Evolutionary conservation across 2,797 vertebrate genomes (phyloP).

Genomic region (Gobionotothen gibberifrons): DNA sequence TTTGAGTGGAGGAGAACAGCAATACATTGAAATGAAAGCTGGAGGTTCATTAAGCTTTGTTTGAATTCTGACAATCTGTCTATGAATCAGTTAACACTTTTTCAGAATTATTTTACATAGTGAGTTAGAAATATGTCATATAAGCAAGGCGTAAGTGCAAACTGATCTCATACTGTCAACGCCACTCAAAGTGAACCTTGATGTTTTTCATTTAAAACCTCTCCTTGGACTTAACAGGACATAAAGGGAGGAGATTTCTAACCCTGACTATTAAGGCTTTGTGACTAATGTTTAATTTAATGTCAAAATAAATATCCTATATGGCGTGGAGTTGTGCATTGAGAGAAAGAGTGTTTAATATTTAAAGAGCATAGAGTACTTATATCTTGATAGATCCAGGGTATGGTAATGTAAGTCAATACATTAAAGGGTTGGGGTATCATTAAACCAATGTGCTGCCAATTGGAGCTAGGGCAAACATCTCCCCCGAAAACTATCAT

Average conservation of each 20-base stretch:
- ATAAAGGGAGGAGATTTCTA: slow-evolving; percentile 24
- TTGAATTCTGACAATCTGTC: slow-evolving; percentile 43
- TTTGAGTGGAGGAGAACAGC: slow-evolving; percentile 4
- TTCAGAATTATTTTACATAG: slow-evolving; percentile 21
- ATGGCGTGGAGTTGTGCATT: slow-evolving; percentile 55
- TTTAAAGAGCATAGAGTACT: slow-evolving; percentile 69
- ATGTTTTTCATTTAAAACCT: slow-evolving; percentile 14
- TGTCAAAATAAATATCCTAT: slow-evolving; percentile 57
- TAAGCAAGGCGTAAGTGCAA: slow-evolving; percentile 22
- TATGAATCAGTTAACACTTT: slow-evolving; percentile 11
- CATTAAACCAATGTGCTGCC: slow-evolving; percentile 26
- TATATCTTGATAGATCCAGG: slow-evolving; percentile 64
- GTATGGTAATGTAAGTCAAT: slow-evolving; percentile 62
- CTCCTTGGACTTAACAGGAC: slow-evolving; percentile 2
- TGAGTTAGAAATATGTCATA: slow-evolving; percentile 16
- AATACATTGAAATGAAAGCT: slow-evolving; percentile 14
- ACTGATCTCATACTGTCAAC: slow-evolving; percentile 20
- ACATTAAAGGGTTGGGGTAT: slow-evolving; percentile 39
- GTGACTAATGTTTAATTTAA: slow-evolving; percentile 71
- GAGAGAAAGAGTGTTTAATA: slow-evolving; percentile 63
- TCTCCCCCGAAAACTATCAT: too few species aligned
- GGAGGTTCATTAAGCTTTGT: slow-evolving; percentile 30
- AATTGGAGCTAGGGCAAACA: too few species aligned
- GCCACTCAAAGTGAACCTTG: slow-evolving; percentile 20
- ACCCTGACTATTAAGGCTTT: slow-evolving; percentile 46